These are phyloP conservation scores for Drosophila mettleri DNA, from an alignment of 2,888 invertebrate genomes.

Conservation along the genomic window DNA sequence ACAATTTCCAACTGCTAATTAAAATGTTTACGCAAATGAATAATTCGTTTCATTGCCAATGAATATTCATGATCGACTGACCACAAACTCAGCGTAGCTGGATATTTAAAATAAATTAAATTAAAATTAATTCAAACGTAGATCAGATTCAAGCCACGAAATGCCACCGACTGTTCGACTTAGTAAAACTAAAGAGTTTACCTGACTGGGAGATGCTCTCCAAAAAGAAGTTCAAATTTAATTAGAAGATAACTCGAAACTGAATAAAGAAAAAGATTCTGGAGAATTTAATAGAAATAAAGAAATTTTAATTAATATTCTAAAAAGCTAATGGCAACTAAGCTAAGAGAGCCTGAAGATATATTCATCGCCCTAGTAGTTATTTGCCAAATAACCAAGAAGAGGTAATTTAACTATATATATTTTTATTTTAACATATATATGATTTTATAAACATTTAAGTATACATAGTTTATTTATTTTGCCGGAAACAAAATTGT, in stretches of 20 bases:
- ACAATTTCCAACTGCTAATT: slow-evolving; percentile 61
- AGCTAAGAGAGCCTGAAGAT: too few relatives aligned
- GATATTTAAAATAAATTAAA: slow-evolving; percentile 67
- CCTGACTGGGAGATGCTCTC: not conserved
- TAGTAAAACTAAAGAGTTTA: not conserved
- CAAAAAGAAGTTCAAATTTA: too few relatives aligned
- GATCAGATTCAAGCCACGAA: slow-evolving; percentile 29
- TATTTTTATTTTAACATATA: too few relatives aligned
- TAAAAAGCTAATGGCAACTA: too few relatives aligned
- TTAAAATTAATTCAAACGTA: slow-evolving; percentile 66
- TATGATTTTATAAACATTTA: too few relatives aligned
- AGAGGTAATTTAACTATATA: too few relatives aligned
- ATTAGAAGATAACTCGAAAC: too few relatives aligned
- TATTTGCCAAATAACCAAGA: too few relatives aligned
- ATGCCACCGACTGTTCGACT: slow-evolving; percentile 52
- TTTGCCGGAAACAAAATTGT: not conserved
- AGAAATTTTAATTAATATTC: too few relatives aligned
- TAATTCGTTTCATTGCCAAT: slow-evolving; percentile 49
- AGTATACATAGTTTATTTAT: too few relatives aligned
- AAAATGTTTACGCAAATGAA: slow-evolving; percentile 77
- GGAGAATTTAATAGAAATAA: not conserved
- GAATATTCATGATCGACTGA: slow-evolving; percentile 65
- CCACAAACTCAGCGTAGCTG: slow-evolving; percentile 4
- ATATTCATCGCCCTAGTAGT: too few relatives aligned
- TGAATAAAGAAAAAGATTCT: too few relatives aligned